Conservation (phyloP, 2,888 invertebrate genomes). For the Ommatoiulus sabulosus region DNA sequence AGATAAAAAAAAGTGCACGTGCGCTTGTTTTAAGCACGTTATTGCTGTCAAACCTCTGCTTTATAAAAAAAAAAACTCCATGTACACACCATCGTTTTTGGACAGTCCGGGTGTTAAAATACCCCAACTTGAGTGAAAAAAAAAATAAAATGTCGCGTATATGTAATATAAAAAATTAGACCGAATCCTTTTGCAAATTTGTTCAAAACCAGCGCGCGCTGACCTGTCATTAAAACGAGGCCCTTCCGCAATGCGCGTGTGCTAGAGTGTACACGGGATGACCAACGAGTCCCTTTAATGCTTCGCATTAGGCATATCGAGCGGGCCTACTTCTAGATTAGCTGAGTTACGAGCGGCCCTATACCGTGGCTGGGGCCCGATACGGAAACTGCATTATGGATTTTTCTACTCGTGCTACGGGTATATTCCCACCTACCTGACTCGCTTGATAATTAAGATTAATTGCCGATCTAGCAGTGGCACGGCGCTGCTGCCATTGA, state of each 20-base stretch:
- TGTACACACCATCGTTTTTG: too few species aligned
- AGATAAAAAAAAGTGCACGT: too few species aligned
- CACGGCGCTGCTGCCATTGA: conserved; percentile 34
- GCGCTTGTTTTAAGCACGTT: too few species aligned
- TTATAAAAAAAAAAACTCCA: too few species aligned
- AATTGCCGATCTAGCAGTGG: conserved; percentile 27
- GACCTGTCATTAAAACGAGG: too few species aligned
- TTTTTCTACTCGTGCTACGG: conserved; percentile 1
- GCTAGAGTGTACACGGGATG: not conserved
- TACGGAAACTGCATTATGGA: conserved; percentile 16
- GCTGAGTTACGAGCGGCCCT: conserved; percentile 32
- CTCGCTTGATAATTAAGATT: conserved; percentile 34
- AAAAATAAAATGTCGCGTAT: too few species aligned
- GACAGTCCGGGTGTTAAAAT: too few species aligned
- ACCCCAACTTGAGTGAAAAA: too few species aligned
- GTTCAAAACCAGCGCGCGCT: too few species aligned
- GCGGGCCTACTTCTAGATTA: not conserved
- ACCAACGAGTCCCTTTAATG: not conserved
- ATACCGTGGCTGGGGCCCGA: not conserved
- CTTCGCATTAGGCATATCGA: not conserved
- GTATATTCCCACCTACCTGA: conserved; percentile 22
- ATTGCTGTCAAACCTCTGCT: too few species aligned
- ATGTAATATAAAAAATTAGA: too few species aligned
- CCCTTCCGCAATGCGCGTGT: not conserved
- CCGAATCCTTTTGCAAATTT: too few species aligned